Conservation (phyloP, 2,113 vertebrate species). For the Genyomyrus donnyi region DNA sequence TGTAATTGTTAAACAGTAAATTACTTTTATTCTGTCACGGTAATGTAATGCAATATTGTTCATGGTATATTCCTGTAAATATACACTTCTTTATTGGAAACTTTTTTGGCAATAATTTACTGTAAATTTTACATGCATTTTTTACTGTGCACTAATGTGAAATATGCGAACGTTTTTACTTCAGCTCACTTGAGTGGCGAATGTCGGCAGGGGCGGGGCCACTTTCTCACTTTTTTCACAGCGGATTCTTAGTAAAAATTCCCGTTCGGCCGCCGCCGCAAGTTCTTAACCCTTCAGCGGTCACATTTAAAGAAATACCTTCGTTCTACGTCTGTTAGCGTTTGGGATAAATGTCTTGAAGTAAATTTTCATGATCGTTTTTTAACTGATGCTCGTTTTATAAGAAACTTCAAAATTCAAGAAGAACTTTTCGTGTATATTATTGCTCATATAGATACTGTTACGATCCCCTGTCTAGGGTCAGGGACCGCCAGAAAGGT, state of each 20-base stretch:
- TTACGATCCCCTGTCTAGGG: no score
- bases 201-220: not conserved
- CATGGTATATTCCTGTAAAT: no score
- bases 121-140: no score
- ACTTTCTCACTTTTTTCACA: not conserved
- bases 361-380: not conserved
- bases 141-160: not conserved
- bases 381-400: not conserved
- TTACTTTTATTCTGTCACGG: no score
- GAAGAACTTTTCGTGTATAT: not conserved
- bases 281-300: not conserved
- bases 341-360: not conserved
- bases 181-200: not conserved
- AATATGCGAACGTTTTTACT: not conserved
- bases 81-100: no score
- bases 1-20: no score
- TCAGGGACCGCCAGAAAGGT: no score
- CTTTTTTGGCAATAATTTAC: no score
- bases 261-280: not conserved
- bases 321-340: not conserved
- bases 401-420: not conserved
- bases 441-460: not conserved
- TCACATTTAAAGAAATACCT: not conserved
- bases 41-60: no score
- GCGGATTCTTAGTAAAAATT: not conserved